Percentiles rank a stretch among this genome's conserved stretches.
phyloP scores from a whole-genome alignment of 2,113 vertebrate genomes.

The Rhinoderma darwinii region DNA sequence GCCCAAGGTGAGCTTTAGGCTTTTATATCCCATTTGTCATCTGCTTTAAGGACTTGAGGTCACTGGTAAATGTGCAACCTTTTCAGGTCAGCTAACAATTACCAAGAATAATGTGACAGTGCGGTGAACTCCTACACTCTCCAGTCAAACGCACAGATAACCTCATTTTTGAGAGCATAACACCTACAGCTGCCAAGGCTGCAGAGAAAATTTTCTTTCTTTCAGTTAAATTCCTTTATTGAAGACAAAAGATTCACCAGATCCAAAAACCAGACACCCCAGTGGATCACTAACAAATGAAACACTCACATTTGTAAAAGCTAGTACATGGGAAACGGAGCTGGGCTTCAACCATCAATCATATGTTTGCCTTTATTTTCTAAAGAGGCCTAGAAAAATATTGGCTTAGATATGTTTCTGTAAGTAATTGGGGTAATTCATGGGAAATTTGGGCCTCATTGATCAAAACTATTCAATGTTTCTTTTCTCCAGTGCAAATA shows the following conservation, averaged over 20 bases:
- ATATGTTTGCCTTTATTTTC: background rate
- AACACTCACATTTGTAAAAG: background rate
- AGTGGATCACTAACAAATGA: background rate
- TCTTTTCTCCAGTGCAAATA: background rate
- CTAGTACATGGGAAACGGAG: background rate
- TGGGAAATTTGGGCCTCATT: background rate
- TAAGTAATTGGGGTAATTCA: background rate
- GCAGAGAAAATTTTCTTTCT: background rate
- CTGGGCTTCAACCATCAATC: background rate
- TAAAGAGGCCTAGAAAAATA: background rate
- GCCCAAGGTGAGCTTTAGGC: slow-evolving; percentile 75
- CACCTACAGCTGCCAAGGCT: background rate
- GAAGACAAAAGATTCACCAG: background rate
- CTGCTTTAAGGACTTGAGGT: background rate
- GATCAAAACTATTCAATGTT: background rate
- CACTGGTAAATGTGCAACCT: background rate
- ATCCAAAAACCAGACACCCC: background rate
- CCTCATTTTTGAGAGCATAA: background rate
- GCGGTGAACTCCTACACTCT: background rate
- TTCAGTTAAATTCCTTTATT: background rate
- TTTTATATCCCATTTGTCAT: background rate
- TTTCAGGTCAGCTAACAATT: slow-evolving; percentile 23
- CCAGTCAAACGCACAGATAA: background rate
- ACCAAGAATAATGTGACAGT: background rate
- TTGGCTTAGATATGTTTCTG: background rate